phyloP scores from a whole-genome alignment of 2,888 invertebrate species.

The Epinotia nisella region DNA sequence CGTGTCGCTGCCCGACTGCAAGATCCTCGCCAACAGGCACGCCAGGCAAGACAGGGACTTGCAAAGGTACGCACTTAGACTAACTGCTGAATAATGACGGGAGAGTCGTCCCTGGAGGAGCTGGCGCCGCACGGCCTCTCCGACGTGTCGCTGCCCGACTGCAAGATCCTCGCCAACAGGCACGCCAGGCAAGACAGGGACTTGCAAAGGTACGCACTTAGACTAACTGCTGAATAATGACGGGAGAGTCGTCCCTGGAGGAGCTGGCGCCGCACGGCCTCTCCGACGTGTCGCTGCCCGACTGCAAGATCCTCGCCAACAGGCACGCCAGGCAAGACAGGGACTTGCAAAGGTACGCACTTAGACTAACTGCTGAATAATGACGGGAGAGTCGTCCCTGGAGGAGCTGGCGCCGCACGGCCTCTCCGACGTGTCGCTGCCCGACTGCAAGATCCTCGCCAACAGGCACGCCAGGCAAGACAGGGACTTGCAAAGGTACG shows the following conservation, averaged over 20 bases:
- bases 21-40: slow-evolving; percentile 80
- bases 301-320: slow-evolving; percentile 82
- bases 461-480: slow-evolving; percentile 78
- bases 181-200: slow-evolving; percentile 73
- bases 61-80: slow-evolving; percentile 55
- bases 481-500: slow-evolving; percentile 59
- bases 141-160: slow-evolving; percentile 76
- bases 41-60: slow-evolving; percentile 71
- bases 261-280: slow-evolving; percentile 67
- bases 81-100: no score
- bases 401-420: slow-evolving; percentile 72
- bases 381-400: slow-evolving; percentile 70
- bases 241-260: slow-evolving; percentile 72
- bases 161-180: slow-evolving; percentile 81
- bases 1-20: slow-evolving; percentile 77
- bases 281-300: slow-evolving; percentile 71
- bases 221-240: no score
- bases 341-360: slow-evolving; percentile 58
- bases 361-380: no score
- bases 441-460: slow-evolving; percentile 81
- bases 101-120: slow-evolving; percentile 75
- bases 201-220: slow-evolving; percentile 56
- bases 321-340: slow-evolving; percentile 74
- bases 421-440: slow-evolving; percentile 67
- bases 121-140: slow-evolving; percentile 61